Base-by-base conservation (phyloP, 2,797 vertebrate species). In the Brachymystax lenok region DNA sequence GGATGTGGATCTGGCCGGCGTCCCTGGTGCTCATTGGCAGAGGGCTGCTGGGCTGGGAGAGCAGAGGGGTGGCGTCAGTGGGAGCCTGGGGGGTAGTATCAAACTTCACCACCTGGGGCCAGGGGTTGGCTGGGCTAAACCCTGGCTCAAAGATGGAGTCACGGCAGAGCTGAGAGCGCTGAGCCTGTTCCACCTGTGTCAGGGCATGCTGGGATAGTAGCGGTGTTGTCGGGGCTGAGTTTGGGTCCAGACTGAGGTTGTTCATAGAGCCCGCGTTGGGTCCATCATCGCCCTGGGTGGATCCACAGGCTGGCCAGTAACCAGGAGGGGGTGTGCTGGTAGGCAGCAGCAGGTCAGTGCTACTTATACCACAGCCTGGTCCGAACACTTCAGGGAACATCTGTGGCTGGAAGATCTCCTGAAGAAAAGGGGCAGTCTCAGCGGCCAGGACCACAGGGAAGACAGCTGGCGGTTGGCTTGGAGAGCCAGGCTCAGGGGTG, bases 1-100 rank as follows among this genome's bases (percentile, higher is more conserved):
- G 87, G 86, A 89, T 86, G 85, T 84, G 85, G 88, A 89, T 88
- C 82, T 71, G 79, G 19, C 33, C 76, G 71, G 75, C 74, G 77
- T 63, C 74, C 6, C 33, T 30, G 27, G 69, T 78, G 67, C 28
- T 79, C 12, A 85, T 78, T 83, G 87, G 77, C 83, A n/a, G 79
- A 73, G 79, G 19, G 35, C 33, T 40, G 33, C 4, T 33, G 76
- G 71, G 73, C 68, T 13, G 75, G 70, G 71, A 75, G 73, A 0
- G 16, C 46, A 80, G 75, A 74, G 79, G 63, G 77, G 74, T 30
- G 27, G 24, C 27, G 4, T 59, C 21, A 63, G 59, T 63, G 12
- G 72, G 30, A 51, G 52, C 71, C 71, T 35, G 54, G 28, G 21
- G 73, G n/a, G 59, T n/a, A 24, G 59, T 10, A 63, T 63, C 7